Conservation (phyloP, 1,140 invertebrate genomes). For the Dryas iulia region DNA sequence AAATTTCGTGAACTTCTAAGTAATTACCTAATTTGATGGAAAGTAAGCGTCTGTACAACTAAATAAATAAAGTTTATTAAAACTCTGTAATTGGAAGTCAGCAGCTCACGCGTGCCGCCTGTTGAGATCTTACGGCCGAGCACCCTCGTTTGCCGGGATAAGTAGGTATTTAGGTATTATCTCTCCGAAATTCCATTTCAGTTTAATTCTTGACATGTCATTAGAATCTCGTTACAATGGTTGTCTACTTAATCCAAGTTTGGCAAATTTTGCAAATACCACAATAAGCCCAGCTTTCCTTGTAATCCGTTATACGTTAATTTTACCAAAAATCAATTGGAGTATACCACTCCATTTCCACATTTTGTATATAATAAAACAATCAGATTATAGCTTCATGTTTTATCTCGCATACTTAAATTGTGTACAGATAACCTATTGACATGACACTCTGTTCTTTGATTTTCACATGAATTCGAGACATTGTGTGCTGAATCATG, state of each 20-base stretch:
- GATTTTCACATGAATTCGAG: too few relatives aligned
- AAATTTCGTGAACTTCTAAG: neutral
- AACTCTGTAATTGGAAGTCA: constrained; percentile 11
- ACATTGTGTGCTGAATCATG: too few relatives aligned
- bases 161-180: constrained; percentile 8
- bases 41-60: neutral
- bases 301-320: neutral
- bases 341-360: too few relatives aligned
- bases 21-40: neutral
- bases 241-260: constrained; percentile 1
- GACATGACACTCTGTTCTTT: too few relatives aligned
- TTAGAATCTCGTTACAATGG: constrained; percentile 6
- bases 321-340: neutral
- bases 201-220: constrained; percentile 10
- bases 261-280: constrained; percentile 1
- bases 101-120: neutral
- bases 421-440: too few relatives aligned
- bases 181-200: constrained; percentile 6
- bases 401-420: too few relatives aligned
- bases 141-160: neutral
- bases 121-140: constrained; percentile 1
- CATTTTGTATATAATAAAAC: too few relatives aligned
- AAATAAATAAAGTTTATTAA: constrained; percentile 11
- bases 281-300: neutral
- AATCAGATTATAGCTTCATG: too few relatives aligned